Percentiles rank a stretch among this genome's conserved stretches.
phyloP scores from a whole-genome alignment of 2,113 vertebrate species.

The Alexandromys fortis region DNA sequence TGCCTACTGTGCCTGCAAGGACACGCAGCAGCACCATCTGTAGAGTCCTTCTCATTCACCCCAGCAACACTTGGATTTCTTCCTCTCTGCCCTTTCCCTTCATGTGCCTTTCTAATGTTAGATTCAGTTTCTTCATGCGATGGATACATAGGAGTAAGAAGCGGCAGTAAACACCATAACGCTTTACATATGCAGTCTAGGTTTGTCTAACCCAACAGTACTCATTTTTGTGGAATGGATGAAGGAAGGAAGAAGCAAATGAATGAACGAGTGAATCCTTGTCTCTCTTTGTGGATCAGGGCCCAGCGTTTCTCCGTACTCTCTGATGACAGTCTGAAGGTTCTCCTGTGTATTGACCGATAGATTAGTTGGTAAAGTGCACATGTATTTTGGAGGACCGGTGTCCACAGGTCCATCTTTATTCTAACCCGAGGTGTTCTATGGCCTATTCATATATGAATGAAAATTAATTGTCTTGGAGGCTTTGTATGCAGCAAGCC shows the following conservation, averaged over 20 bases:
- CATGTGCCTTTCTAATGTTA: neutral
- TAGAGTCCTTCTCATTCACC: neutral
- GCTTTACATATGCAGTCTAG: neutral
- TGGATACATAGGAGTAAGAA: neutral
- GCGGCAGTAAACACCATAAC: neutral
- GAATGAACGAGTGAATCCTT: neutral
- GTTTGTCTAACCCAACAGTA: neutral
- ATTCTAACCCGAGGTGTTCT: neutral
- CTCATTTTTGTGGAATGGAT: neutral
- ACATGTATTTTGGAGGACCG: neutral
- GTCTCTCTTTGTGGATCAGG: neutral
- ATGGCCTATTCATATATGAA: slow-evolving; percentile 36
- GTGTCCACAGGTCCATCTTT: neutral
- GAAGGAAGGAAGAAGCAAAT: neutral
- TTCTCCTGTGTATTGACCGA: neutral
- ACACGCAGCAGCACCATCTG: neutral
- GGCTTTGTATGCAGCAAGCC: slow-evolving; percentile 53
- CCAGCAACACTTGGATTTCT: neutral
- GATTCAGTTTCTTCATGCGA: neutral
- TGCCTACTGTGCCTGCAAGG: neutral
- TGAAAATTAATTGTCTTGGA: slow-evolving; percentile 72
- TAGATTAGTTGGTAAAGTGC: neutral
- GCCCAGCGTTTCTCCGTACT: neutral
- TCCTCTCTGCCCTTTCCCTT: neutral
- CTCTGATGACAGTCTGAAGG: neutral